A percentile compares a stretch with the other conserved stretches of the same genome.
Conservation (phyloP, 2,113 vertebrate genomes). For the Indicator indicator region DNA sequence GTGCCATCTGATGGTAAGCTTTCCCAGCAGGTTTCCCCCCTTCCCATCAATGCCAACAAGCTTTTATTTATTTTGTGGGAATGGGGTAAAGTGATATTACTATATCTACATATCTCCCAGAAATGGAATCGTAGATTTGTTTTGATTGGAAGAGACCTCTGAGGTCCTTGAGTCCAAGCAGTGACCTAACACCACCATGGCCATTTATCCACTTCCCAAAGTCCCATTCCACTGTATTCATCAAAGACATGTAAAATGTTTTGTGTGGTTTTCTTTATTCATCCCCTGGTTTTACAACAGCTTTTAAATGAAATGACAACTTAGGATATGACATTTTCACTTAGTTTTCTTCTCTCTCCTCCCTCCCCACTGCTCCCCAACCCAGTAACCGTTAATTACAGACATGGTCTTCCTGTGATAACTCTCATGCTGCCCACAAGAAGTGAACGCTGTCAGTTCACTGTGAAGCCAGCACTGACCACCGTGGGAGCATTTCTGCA, state of each 20-base stretch:
- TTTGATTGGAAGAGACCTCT: too few species aligned
- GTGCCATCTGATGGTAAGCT: conserved; percentile 75
- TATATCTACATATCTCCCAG: neutral
- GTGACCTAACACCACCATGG: too few species aligned
- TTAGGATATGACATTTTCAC: neutral
- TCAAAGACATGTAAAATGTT: neutral
- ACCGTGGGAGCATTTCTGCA: conserved; percentile 84
- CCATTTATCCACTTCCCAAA: too few species aligned
- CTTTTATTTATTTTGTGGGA: neutral
- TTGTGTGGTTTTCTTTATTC: neutral
- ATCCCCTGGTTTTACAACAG: neutral
- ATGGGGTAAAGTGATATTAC: neutral
- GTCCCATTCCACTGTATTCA: neutral
- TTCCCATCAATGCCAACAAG: neutral
- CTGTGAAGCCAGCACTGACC: conserved; percentile 83
- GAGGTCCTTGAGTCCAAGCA: too few species aligned
- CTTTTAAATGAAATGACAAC: neutral
- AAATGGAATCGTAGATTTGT: neutral
- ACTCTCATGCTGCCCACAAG: conserved; percentile 88
- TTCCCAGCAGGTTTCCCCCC: neutral
- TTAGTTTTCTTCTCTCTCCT: neutral
- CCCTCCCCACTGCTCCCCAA: conserved; percentile 61
- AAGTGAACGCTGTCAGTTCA: conserved; percentile 88
- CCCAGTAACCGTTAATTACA: conserved; percentile 79
- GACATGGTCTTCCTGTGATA: conserved; percentile 85